phyloP scores from a whole-genome alignment of 2,797 vertebrate genomes.

The Dipus sagitta region DNA sequence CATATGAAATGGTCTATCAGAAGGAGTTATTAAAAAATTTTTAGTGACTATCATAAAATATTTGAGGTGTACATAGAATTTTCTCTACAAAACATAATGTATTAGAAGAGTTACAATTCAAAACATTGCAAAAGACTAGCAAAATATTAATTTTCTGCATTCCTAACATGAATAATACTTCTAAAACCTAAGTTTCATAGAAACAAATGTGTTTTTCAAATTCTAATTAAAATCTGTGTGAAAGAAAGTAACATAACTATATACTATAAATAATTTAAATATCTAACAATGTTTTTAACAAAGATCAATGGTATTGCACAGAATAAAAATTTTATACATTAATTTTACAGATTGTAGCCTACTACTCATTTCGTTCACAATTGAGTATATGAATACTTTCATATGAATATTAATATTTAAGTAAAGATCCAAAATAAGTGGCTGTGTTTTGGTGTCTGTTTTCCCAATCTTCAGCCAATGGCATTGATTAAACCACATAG shows the following conservation, averaged over 20 bases:
- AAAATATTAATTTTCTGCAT: slow-evolving; percentile 71
- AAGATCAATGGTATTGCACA: slow-evolving; percentile 75
- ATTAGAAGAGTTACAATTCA: slow-evolving; percentile 49
- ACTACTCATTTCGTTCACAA: slow-evolving; percentile 80
- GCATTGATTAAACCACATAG: background rate
- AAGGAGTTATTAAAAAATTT: background rate
- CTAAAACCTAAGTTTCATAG: slow-evolving; percentile 59
- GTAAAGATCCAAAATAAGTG: background rate
- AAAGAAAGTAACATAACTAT: slow-evolving; percentile 66
- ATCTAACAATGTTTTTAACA: slow-evolving; percentile 75
- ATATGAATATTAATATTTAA: slow-evolving; percentile 69
- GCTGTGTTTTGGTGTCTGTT: background rate
- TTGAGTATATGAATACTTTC: slow-evolving; percentile 80
- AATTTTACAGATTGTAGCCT: slow-evolving; percentile 75
- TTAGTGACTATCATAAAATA: background rate
- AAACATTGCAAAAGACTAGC: slow-evolving; percentile 78
- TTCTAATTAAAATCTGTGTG: slow-evolving; percentile 74
- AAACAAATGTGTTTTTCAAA: slow-evolving; percentile 64
- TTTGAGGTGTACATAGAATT: background rate
- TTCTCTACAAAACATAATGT: background rate
- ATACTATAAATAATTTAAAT: slow-evolving; percentile 84
- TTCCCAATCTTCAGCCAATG: slow-evolving; percentile 19
- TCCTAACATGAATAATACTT: slow-evolving; percentile 66
- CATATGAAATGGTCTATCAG: background rate
- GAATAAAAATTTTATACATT: background rate